Evolutionary conservation across 2,888 invertebrate genomes (phyloP).

Genomic region (Amphimallon solstitiale): DNA sequence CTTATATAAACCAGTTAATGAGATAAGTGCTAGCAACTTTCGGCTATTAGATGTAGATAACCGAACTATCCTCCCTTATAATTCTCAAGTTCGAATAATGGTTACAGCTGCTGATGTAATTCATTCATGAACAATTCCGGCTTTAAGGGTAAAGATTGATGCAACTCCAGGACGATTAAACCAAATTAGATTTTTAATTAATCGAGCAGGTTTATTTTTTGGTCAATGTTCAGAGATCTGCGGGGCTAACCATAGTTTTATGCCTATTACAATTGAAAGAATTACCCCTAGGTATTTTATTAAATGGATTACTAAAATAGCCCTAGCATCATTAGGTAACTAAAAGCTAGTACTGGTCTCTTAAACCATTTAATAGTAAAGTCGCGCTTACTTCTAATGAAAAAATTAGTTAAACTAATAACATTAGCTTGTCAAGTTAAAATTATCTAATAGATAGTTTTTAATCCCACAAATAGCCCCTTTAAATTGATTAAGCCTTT

Average conservation of each 20-base stretch:
- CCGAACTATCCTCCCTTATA: conserved; percentile 68
- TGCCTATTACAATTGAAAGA: conserved; percentile 77
- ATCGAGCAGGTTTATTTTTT: conserved; percentile 73
- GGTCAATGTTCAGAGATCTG: too few relatives aligned
- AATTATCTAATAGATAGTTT: too few relatives aligned
- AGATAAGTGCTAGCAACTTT: conserved; percentile 63
- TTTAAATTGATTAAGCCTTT: too few relatives aligned
- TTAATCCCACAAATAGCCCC: too few relatives aligned
- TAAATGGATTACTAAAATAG: too few relatives aligned
- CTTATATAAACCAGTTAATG: too few relatives aligned
- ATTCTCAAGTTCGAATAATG: conserved; percentile 72
- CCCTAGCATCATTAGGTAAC: too few relatives aligned
- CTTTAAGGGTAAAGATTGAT: conserved; percentile 75
- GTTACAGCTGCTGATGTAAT: conserved; percentile 73
- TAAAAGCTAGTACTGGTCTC: too few relatives aligned
- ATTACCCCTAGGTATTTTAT: conserved; percentile 65
- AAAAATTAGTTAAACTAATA: too few relatives aligned
- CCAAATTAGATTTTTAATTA: conserved; percentile 71
- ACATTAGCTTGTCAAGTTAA: too few relatives aligned
- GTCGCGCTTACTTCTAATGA: too few relatives aligned
- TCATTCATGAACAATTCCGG: conserved; percentile 76
- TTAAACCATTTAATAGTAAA: too few relatives aligned
- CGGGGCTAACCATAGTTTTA: conserved; percentile 84
- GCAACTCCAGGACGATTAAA: conserved; percentile 74
- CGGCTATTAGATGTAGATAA: conserved; percentile 74